A percentile compares a stretch with the other conserved stretches of the same genome.
Evolutionary conservation across 2,888 invertebrate genomes (phyloP).

Genomic region (Calliopum simillimum): DNA sequence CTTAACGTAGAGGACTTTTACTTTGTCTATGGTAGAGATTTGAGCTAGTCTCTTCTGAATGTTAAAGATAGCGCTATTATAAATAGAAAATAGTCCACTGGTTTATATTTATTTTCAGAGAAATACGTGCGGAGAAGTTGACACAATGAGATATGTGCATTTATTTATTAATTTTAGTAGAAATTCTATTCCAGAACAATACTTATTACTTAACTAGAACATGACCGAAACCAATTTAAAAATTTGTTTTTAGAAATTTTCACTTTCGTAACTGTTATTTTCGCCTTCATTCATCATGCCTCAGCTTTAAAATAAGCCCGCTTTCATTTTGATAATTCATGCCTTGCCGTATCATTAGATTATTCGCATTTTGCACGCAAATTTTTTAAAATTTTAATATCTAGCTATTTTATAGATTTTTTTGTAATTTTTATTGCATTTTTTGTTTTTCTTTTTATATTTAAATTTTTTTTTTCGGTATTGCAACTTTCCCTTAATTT

Average conservation of each 20-base stretch:
- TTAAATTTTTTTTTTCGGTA: not conserved
- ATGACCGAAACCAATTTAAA: too few species aligned
- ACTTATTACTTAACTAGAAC: too few species aligned
- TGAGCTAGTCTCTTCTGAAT: too few species aligned
- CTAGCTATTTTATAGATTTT: constrained; percentile 24
- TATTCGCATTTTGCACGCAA: not conserved
- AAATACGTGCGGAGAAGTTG: not conserved
- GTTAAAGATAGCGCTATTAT: too few species aligned
- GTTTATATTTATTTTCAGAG: too few species aligned
- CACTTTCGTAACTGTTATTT: not conserved
- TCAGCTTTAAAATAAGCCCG: not conserved
- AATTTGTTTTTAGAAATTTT: not conserved
- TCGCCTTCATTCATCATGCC: too few species aligned
- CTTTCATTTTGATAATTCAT: constrained; percentile 37
- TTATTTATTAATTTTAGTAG: too few species aligned
- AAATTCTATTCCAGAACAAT: too few species aligned
- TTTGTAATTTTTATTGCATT: constrained; percentile 44
- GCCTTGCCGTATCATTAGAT: constrained; percentile 15
- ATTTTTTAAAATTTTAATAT: constrained; percentile 1
- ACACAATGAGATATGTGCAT: not conserved
- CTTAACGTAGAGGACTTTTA: too few species aligned
- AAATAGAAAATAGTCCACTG: too few species aligned
- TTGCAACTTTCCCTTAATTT: constrained; percentile 18
- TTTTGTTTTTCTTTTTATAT: not conserved
- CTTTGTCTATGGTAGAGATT: too few species aligned